Percentiles rank a stretch among this genome's conserved stretches.
phyloP scores from a whole-genome alignment of 2,113 vertebrate species.

The Megaleporinus macrocephalus region DNA sequence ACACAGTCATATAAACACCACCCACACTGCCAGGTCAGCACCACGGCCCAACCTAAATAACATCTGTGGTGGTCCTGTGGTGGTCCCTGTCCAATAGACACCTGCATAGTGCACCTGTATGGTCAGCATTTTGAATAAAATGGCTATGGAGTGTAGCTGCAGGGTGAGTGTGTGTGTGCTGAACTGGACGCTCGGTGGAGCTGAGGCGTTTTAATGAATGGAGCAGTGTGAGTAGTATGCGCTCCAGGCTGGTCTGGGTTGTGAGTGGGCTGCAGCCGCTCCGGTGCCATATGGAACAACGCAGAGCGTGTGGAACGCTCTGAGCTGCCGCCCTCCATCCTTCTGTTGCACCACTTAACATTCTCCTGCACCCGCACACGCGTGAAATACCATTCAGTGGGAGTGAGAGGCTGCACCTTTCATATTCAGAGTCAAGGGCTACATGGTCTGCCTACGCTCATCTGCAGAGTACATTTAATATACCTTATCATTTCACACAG shows the following conservation, averaged over 20 bases:
- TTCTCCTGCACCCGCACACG: slow-evolving; percentile 14
- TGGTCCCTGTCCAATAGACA: no score
- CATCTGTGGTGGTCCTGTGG: no score
- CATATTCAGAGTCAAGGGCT: not conserved
- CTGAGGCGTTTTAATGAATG: not conserved
- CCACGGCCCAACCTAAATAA: no score
- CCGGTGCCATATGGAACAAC: slow-evolving; percentile 23
- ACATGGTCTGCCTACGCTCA: not conserved
- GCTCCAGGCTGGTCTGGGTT: not conserved
- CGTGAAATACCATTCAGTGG: not conserved
- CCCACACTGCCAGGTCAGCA: no score
- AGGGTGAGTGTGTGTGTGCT: no score
- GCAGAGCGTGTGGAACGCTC: not conserved
- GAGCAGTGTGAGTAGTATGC: not conserved
- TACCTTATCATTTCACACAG: no score
- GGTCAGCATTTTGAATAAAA: no score
- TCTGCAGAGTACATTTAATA: no score
- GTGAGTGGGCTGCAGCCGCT: slow-evolving; percentile 2
- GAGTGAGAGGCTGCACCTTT: not conserved
- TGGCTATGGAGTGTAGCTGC: no score
- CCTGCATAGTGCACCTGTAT: not conserved
- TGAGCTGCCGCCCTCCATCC: slow-evolving; percentile 23
- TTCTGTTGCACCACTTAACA: slow-evolving; percentile 40
- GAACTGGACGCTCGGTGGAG: no score
- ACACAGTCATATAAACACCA: no score